Evolutionary conservation across 2,113 vertebrate species (phyloP).

Genomic region (Ammospiza nelsoni): DNA sequence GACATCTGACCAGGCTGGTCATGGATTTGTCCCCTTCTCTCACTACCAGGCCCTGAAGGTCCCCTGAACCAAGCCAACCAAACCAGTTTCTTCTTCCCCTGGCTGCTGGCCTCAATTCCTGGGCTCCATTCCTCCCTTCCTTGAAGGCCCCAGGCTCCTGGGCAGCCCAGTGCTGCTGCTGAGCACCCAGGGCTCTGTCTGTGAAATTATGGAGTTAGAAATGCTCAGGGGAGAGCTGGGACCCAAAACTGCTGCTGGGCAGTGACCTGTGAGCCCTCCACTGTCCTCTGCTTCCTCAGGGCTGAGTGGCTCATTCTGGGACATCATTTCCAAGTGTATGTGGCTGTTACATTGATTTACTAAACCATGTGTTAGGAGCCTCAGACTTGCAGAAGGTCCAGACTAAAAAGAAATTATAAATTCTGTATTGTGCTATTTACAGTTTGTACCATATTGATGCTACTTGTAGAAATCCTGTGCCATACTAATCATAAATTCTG

Average conservation of each 20-base stretch:
- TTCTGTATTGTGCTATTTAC: not conserved
- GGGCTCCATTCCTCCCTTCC: not conserved
- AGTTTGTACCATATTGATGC: not conserved
- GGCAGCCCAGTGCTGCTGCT: rapidly evolving
- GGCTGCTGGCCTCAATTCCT: not conserved
- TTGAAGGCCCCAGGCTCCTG: not conserved
- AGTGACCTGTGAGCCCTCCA: not conserved
- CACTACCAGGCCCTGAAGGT: not conserved
- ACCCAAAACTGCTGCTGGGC: not conserved
- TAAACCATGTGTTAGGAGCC: not conserved
- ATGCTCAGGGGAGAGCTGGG: not conserved
- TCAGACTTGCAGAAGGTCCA: not conserved
- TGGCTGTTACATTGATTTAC: not conserved
- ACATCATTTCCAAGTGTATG: rapidly evolving
- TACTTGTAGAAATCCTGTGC: not conserved
- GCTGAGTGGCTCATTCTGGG: not conserved
- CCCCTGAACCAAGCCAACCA: not conserved
- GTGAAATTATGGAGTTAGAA: not conserved
- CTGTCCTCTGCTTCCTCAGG: not conserved
- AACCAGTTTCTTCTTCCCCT: not conserved
- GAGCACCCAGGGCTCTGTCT: not conserved
- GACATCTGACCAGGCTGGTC: not conserved
- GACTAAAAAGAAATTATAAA: not conserved
- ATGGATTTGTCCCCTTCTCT: not conserved
- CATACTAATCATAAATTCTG: not conserved